Conservation (phyloP, 2,113 vertebrate genomes). For the Amazona guildingii region DNA sequence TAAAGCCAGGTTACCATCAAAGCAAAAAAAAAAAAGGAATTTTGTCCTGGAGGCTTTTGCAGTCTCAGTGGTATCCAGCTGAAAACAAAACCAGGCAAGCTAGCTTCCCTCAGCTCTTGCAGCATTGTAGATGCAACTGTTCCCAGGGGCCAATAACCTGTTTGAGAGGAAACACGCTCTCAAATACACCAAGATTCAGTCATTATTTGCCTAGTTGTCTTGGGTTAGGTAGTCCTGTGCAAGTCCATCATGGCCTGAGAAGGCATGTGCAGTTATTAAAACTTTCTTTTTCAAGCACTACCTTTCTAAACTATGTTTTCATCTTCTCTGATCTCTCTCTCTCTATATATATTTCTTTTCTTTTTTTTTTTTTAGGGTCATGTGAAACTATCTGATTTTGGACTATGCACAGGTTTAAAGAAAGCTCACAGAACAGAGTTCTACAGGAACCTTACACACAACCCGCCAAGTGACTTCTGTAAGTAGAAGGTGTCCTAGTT, state of each 20-base stretch:
- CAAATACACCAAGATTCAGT: not conserved
- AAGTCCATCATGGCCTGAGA: not conserved
- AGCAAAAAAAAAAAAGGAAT: not conserved
- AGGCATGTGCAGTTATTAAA: not conserved
- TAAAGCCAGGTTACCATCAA: not conserved
- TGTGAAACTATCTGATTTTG: constrained; percentile 97
- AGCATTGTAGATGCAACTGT: not conserved
- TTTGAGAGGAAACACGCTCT: not conserved
- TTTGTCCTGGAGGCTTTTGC: not conserved
- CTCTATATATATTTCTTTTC: not conserved
- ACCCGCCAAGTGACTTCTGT: constrained; percentile 98
- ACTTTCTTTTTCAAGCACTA: not conserved
- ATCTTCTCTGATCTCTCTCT: not conserved
- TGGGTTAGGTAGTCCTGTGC: not conserved
- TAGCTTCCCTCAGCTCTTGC: not conserved
- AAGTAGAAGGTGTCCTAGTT: constrained; percentile 69
- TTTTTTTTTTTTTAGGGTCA: constrained; percentile 83
- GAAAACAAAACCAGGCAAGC: not conserved
- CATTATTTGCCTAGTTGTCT: not conserved
- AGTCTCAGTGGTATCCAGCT: not conserved
- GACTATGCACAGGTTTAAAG: constrained; percentile 96
- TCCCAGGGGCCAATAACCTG: not conserved
- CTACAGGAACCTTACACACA: constrained; percentile 96
- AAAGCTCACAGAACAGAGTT: constrained; percentile 98
- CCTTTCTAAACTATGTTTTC: not conserved